These are phyloP conservation scores for Schizotus pectinicornis DNA, from an alignment of 2,888 invertebrate genomes.

Conservation along the genomic window DNA sequence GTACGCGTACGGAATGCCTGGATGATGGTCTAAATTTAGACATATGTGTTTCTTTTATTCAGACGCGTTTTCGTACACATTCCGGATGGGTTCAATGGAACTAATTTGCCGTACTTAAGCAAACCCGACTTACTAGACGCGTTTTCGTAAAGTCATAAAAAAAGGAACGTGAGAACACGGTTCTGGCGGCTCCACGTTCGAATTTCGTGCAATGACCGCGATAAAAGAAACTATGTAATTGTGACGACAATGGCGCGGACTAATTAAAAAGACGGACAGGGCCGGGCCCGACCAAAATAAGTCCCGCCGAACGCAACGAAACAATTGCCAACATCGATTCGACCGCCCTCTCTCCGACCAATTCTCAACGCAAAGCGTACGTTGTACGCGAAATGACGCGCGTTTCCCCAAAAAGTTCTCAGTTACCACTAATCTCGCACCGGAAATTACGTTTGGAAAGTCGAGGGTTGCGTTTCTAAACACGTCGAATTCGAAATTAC, in stretches of 20 bases:
- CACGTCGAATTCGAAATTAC: too few relatives aligned
- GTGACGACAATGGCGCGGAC: not conserved
- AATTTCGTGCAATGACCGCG: constrained; percentile 20
- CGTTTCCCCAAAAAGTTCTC: too few relatives aligned
- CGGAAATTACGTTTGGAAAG: too few relatives aligned
- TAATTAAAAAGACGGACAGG: not conserved
- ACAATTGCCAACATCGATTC: too few relatives aligned
- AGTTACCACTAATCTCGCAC: too few relatives aligned
- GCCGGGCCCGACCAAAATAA: not conserved
- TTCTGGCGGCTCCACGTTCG: not conserved
- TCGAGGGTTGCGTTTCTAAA: too few relatives aligned
- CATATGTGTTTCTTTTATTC: constrained; percentile 26
- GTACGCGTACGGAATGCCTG: constrained; percentile 22
- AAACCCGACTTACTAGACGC: constrained; percentile 3
- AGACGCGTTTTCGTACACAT: constrained; percentile 23
- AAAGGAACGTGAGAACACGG: constrained; percentile 14
- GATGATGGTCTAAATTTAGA: constrained; percentile 25
- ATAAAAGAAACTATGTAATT: not conserved
- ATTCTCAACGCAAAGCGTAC: too few relatives aligned
- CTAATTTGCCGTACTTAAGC: constrained; percentile 16
- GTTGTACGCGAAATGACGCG: too few relatives aligned
- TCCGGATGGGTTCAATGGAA: constrained; percentile 30
- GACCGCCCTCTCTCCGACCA: too few relatives aligned
- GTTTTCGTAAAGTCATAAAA: constrained; percentile 1
- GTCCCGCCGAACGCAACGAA: not conserved